Conservation (phyloP, 2,797 vertebrate species). For the Melanotaenia maccullochi region DNA sequence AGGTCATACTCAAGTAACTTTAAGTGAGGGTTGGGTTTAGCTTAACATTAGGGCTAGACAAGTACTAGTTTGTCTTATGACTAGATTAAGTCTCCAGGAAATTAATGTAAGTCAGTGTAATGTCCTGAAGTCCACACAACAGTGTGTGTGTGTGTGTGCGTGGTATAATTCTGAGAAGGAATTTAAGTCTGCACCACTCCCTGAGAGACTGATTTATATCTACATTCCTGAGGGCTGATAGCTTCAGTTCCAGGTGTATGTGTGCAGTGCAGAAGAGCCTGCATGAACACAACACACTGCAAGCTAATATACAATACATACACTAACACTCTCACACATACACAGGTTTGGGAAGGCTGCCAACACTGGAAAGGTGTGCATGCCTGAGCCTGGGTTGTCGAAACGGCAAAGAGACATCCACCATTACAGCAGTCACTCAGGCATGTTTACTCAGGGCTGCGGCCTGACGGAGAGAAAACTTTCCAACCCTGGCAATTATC, state of each 20-base stretch:
- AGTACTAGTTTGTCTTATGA: neutral
- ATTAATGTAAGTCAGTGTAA: constrained; percentile 8
- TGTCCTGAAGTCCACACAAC: neutral
- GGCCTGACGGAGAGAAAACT: constrained; percentile 78
- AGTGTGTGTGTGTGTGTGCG: constrained; percentile 37
- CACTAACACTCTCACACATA: constrained; percentile 42
- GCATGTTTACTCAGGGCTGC: constrained; percentile 85
- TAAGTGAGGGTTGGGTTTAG: neutral
- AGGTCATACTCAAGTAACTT: neutral
- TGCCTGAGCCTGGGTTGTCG: constrained; percentile 78
- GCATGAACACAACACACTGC: constrained; percentile 44
- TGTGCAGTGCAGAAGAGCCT: constrained; percentile 54
- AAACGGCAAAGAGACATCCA: constrained; percentile 77
- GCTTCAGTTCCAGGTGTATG: constrained; percentile 80
- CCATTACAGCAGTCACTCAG: constrained; percentile 82
- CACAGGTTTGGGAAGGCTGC: constrained; percentile 68
- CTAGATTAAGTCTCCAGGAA: neutral
- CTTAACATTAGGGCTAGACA: neutral
- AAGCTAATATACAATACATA: constrained; percentile 18
- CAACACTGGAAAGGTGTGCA: constrained; percentile 75
- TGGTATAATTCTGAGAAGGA: constrained; percentile 66
- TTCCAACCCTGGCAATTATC: constrained; percentile 83
- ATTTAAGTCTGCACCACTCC: constrained; percentile 78
- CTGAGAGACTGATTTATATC: constrained; percentile 80
- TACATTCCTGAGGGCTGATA: constrained; percentile 81